Evolutionary conservation across 2,113 vertebrate genomes (phyloP).

Genomic region (Silurus meridionalis): DNA sequence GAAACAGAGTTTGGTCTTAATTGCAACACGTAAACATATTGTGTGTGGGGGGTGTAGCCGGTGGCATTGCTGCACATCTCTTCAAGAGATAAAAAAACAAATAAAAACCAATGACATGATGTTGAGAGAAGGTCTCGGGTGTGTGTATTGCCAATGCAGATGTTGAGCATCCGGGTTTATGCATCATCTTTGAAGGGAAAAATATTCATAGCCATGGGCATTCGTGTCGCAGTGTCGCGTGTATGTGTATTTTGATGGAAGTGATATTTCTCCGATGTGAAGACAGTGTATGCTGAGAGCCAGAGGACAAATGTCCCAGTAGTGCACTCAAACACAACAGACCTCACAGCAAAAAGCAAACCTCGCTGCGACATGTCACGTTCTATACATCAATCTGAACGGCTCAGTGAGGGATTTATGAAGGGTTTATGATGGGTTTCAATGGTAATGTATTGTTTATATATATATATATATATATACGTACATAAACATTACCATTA

Average conservation of each 20-base stretch:
- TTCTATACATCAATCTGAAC: background rate
- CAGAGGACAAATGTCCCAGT: conserved; percentile 30
- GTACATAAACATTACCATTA: no score
- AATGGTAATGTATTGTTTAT: background rate
- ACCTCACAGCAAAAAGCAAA: conserved; percentile 1
- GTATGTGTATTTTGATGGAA: conserved; percentile 36
- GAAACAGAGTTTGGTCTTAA: conserved; percentile 47
- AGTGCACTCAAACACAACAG: background rate
- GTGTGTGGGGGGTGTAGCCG: conserved; percentile 30
- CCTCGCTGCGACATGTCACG: background rate
- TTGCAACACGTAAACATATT: conserved; percentile 63
- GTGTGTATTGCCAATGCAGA: conserved; percentile 52
- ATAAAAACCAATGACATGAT: conserved; percentile 30
- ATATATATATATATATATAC: background rate
- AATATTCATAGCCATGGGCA: conserved; percentile 54
- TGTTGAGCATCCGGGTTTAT: conserved; percentile 52
- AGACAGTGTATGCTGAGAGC: conserved; percentile 48
- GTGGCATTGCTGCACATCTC: conserved; percentile 58
- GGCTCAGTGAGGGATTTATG: background rate
- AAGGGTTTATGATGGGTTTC: background rate
- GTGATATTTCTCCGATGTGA: conserved; percentile 56
- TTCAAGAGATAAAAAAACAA: conserved; percentile 45
- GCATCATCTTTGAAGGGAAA: conserved; percentile 57
- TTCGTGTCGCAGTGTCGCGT: conserved; percentile 56
- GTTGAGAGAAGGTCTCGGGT: conserved; percentile 41